Evolutionary conservation across 2,797 vertebrate genomes (phyloP).

Genomic region (Lepidocolaptes lacrymiger): DNA sequence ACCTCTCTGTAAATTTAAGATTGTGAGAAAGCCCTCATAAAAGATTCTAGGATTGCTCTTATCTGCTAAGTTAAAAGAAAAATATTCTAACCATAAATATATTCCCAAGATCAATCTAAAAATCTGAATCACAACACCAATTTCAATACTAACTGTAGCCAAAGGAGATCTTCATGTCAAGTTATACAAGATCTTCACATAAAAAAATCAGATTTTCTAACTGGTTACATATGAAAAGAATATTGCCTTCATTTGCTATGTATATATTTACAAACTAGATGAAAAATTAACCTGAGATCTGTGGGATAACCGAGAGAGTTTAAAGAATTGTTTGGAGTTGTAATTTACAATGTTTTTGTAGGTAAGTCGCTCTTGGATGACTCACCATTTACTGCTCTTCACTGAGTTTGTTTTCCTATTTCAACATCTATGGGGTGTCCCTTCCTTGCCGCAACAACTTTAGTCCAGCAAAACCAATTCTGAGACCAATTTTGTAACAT

Average conservation of each 20-base stretch:
- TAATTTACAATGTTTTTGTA: background rate
- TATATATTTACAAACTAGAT: background rate
- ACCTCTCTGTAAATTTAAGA: background rate
- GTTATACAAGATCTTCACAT: background rate
- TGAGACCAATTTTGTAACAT: background rate
- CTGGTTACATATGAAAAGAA: background rate
- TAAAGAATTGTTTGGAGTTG: background rate
- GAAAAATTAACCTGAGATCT: background rate
- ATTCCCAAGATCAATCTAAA: background rate
- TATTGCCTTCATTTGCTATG: background rate
- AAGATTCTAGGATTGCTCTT: background rate
- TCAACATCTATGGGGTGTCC: background rate
- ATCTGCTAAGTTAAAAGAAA: background rate
- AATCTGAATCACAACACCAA: background rate
- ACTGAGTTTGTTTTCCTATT: background rate
- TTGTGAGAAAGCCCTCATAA: background rate
- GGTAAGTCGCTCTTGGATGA: background rate
- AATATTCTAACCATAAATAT: background rate
- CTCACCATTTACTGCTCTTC: background rate
- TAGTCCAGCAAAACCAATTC: background rate
- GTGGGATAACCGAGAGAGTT: fast-evolving
- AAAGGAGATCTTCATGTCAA: background rate
- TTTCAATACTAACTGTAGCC: background rate
- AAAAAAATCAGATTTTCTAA: background rate
- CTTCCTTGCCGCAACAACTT: background rate